Evolutionary conservation across 2,888 invertebrate species (phyloP).

Genomic region (Mimachlamys varia): DNA sequence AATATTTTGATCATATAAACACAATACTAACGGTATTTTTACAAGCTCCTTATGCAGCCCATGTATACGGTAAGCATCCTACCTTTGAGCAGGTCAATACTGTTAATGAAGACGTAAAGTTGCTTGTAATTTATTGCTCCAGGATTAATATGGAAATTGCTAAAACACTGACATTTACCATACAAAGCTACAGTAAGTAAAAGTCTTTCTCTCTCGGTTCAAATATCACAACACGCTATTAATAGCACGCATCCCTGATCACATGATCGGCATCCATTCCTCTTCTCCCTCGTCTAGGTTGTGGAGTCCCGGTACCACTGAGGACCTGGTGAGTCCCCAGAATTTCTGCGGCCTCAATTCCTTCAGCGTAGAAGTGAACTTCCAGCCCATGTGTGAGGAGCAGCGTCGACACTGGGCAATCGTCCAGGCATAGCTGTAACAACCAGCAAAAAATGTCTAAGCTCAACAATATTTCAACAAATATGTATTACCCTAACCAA

Average conservation of each 20-base stretch:
- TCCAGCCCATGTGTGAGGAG: slow-evolving; percentile 90
- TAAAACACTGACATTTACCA: too few relatives aligned
- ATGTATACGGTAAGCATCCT: neutral
- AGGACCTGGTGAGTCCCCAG: slow-evolving; percentile 87
- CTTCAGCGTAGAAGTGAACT: slow-evolving; percentile 86
- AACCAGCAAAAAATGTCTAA: neutral
- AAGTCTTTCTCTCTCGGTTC: neutral
- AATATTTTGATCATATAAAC: neutral
- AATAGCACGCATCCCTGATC: neutral
- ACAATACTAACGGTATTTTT: neutral
- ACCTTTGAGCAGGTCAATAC: neutral
- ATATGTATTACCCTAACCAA: too few relatives aligned
- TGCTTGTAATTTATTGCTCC: too few relatives aligned
- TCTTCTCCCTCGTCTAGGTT: slow-evolving; percentile 53
- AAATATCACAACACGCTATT: neutral
- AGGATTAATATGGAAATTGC: too few relatives aligned
- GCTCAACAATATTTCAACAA: too few relatives aligned
- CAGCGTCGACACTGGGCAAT: slow-evolving; percentile 88
- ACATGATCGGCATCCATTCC: slow-evolving; percentile 64
- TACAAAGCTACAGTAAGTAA: too few relatives aligned
- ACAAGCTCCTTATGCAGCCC: neutral
- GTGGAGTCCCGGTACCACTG: slow-evolving; percentile 74
- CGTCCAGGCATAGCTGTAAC: slow-evolving; percentile 90
- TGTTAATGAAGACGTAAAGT: too few relatives aligned
- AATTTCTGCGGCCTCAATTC: slow-evolving; percentile 87